Conservation (phyloP, 2,113 vertebrate species). For the Paramormyrops kingsleyae region DNA sequence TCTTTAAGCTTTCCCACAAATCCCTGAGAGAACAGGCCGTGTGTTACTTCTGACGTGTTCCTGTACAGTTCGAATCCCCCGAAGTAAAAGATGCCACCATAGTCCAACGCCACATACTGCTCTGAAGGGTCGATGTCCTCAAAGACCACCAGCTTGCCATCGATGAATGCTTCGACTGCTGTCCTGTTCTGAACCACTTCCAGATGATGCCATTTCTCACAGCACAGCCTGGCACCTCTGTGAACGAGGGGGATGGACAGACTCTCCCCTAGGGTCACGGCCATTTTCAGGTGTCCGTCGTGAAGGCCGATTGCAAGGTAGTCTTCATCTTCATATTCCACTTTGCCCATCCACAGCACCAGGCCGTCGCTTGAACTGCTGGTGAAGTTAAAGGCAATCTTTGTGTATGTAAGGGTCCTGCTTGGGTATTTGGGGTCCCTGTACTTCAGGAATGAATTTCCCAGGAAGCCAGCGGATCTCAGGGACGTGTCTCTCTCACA, state of each 20-base stretch:
- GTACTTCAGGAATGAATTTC: constrained; percentile 74
- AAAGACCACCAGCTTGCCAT: constrained; percentile 56
- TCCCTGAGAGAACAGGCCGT: constrained; percentile 63
- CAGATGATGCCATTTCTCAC: constrained; percentile 59
- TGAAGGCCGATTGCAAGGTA: constrained; percentile 72
- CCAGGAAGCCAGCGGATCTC: constrained; percentile 59
- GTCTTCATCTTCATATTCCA: constrained; percentile 69
- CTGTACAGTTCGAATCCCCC: constrained; percentile 73
- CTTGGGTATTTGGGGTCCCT: constrained; percentile 56
- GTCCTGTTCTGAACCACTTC: constrained; percentile 66
- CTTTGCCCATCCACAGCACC: constrained; percentile 73
- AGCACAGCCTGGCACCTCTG: constrained; percentile 49
- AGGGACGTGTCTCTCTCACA: constrained; percentile 56
- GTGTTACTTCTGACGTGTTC: constrained; percentile 56
- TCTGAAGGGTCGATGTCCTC: constrained; percentile 70
- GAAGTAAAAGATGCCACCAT: constrained; percentile 67
- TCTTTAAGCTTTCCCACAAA: constrained; percentile 75
- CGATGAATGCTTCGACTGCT: constrained; percentile 60
- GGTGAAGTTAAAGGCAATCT: constrained; percentile 68
- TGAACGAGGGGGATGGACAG: constrained; percentile 54
- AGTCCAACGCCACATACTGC: constrained; percentile 72
- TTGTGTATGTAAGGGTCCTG: constrained; percentile 62
- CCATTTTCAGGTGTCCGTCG: constrained; percentile 63
- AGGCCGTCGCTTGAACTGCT: constrained; percentile 55
- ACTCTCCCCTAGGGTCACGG: constrained; percentile 72